Conservation (phyloP, 2,797 vertebrate genomes). For the Mergus octosetaceus region DNA sequence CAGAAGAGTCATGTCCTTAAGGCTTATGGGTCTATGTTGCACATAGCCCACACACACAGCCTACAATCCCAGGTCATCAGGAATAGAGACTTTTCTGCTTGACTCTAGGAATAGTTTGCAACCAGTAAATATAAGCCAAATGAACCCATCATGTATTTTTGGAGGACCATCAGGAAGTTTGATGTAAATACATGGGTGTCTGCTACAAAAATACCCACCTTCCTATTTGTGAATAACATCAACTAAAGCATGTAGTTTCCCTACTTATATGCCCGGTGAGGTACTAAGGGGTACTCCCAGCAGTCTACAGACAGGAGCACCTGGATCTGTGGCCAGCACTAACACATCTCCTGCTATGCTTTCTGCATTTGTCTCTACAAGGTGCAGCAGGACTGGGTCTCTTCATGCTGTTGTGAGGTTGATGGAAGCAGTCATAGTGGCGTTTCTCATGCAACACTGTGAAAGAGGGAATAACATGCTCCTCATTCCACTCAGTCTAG, state of each 20-base stretch:
- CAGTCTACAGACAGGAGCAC: neutral
- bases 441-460: neutral
- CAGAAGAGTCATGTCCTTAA: neutral
- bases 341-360: neutral
- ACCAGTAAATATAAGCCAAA: neutral
- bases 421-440: neutral
- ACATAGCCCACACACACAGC: neutral
- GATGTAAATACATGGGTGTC: neutral
- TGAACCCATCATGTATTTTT: neutral
- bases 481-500: neutral
- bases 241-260: neutral
- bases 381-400: neutral
- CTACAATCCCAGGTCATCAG: neutral
- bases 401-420: neutral
- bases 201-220: neutral
- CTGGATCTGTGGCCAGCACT: neutral
- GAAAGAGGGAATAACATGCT: neutral
- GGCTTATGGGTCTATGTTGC: neutral
- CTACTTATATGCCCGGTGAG: neutral
- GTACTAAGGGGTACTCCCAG: too few species aligned
- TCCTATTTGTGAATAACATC: neutral
- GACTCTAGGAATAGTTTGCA: neutral
- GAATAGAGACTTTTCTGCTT: neutral
- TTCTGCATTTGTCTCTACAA: neutral
- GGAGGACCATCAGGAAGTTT: accelerated